Evolutionary conservation across 2,888 invertebrate genomes (phyloP), one percentile per base, ranked within the genome.

Genomic region (Serrognathus titanus): DNA sequence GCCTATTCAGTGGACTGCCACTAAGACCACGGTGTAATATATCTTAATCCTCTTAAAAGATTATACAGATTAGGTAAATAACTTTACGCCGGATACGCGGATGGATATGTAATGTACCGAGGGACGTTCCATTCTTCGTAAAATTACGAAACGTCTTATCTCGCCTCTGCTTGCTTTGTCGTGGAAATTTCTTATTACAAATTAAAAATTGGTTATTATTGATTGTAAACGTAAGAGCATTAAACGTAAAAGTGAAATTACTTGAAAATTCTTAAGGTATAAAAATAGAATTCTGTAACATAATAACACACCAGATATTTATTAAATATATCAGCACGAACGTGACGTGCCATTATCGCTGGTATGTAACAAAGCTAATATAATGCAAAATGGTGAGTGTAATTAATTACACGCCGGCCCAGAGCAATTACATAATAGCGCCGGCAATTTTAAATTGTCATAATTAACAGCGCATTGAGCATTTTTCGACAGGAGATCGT

Each of bases 1-100:
- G 13, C 12, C 43, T 11, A 43, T 43, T 43, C 43, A 43, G 13
- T 43, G 43, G 43, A 13, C 16, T 16, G 24, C 12, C 16, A 38
- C n/a, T 11, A 48, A 13, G 37, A 48, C 11, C 39, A 53, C 13
- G 16, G 10, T 37, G 37, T 39, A 53, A 46, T 46, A 47, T 47
- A 38, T 38, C 38, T 20, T 53, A 53, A 53, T 47, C 53, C 47
- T 40, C 53, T 53, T 48, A 53, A 39, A 35, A 53, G 53, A 53
- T 53, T 53, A 47, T 38, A 45, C 48, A 48, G 40, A 53, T 53
- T 53, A 39, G 47, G 48, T 48, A 53, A 53, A 48, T 48, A 46
- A 39, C 47, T 53, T 53, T 53, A 13, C 46, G 52, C 16, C 40
- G 46, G 7, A 24, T 48, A 9, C 8, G 31, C 31, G 24, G 47